A percentile compares a stretch with the other conserved stretches of the same genome.
phyloP scores from a whole-genome alignment of 2,113 vertebrate species.

The Oncorhynchus nerka region DNA sequence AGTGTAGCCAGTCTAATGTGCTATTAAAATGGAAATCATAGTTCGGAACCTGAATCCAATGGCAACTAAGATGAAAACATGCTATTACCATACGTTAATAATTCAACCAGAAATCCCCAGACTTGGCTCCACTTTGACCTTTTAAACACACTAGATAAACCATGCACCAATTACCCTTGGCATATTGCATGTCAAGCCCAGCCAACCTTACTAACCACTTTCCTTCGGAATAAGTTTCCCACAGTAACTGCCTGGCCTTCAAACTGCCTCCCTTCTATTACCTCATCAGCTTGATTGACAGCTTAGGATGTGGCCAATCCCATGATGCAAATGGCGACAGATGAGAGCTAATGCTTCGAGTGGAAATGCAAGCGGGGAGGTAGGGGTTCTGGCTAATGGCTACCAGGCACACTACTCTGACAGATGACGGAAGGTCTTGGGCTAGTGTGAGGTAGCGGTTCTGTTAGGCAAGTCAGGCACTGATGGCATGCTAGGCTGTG shows the following conservation, averaged over 20 bases:
- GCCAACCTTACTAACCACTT: not conserved
- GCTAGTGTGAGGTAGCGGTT: no score
- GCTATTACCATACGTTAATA: not conserved
- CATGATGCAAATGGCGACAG: no score
- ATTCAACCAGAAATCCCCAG: not conserved
- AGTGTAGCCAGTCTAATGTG: no score
- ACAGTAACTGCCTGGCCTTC: no score
- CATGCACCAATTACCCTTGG: not conserved
- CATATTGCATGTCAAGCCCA: not conserved
- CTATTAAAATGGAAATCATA: not conserved
- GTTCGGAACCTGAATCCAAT: not conserved
- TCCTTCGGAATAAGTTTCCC: no score
- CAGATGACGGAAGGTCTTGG: no score
- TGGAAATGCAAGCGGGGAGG: no score
- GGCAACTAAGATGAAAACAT: not conserved
- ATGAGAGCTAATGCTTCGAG: not conserved
- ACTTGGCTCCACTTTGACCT: not conserved
- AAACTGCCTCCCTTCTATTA: not conserved
- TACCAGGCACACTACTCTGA: no score
- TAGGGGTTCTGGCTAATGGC: no score
- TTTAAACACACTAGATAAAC: no score
- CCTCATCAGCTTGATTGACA: not conserved
- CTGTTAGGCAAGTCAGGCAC: no score
- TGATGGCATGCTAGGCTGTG: slow-evolving; percentile 22
- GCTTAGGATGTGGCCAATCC: not conserved